A percentile compares a stretch with the other conserved stretches of the same genome.
These are phyloP conservation scores for Linnaemya vulpina DNA, from an alignment of 2,888 invertebrate genomes.

Conservation along the genomic window DNA sequence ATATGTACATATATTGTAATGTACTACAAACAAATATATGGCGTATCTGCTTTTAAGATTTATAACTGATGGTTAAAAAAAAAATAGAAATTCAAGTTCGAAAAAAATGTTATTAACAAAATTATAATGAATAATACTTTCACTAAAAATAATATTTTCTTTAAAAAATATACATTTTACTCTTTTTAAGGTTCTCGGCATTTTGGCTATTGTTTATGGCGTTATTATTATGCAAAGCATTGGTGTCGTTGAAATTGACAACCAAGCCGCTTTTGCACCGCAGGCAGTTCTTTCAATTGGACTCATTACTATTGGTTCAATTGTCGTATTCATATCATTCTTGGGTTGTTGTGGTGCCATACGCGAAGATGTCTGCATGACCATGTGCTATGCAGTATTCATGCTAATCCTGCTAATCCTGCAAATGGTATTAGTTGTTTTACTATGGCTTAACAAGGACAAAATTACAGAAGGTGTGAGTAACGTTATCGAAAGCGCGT, in stretches of 20 bases:
- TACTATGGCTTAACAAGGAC: slow-evolving; percentile 86
- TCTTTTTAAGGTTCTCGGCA: slow-evolving; percentile 87
- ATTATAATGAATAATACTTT: too few relatives aligned
- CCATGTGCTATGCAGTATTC: slow-evolving; percentile 90
- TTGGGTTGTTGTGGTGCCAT: slow-evolving; percentile 96
- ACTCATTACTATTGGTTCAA: slow-evolving; percentile 87
- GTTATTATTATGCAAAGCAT: slow-evolving; percentile 86
- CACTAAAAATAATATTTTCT: too few relatives aligned
- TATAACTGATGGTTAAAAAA: too few relatives aligned
- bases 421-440: slow-evolving; percentile 88
- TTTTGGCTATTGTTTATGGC: slow-evolving; percentile 87
- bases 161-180: background rate
- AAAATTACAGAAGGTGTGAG: slow-evolving; percentile 84
- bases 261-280: slow-evolving; percentile 83
- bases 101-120: too few relatives aligned
- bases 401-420: slow-evolving; percentile 88
- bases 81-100: too few relatives aligned
- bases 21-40: too few relatives aligned
- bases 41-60: too few relatives aligned
- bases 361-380: slow-evolving; percentile 94
- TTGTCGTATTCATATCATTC: slow-evolving; percentile 92
- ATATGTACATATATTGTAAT: too few relatives aligned
- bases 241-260: slow-evolving; percentile 81
- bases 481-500: slow-evolving; percentile 84
- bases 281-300: slow-evolving; percentile 85